Percentiles rank a stretch among this genome's conserved stretches.
Conservation (phyloP, 2,113 vertebrate species). For the Xenopus tropicalis region DNA sequence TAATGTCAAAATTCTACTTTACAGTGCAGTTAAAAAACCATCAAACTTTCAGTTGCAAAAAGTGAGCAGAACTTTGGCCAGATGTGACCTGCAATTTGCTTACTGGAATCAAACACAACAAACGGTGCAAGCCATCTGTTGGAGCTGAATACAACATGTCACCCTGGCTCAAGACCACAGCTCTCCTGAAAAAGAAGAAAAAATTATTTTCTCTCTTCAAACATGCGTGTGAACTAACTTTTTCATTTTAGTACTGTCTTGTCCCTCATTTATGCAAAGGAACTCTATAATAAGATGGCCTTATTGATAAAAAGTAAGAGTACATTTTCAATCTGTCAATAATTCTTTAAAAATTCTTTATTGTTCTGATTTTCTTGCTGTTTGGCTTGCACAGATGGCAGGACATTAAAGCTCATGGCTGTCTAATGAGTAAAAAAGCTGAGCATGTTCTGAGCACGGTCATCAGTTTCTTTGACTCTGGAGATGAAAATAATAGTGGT, state of each 20-base stretch:
- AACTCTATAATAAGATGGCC: conserved; percentile 50
- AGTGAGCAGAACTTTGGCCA: conserved; percentile 62
- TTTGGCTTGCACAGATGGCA: background rate
- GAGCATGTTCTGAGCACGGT: no score
- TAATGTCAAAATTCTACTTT: background rate
- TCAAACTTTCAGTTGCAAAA: conserved; percentile 64
- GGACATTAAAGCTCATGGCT: background rate
- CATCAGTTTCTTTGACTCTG: no score
- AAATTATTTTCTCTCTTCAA: conserved; percentile 54
- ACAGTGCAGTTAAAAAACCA: conserved; percentile 30
- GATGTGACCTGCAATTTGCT: conserved; percentile 75
- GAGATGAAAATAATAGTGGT: no score
- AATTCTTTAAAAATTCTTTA: conserved; percentile 19
- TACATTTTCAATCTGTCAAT: no score
- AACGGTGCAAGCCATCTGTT: conserved; percentile 76
- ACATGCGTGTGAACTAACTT: no score
- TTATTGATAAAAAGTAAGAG: background rate
- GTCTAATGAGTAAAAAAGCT: background rate
- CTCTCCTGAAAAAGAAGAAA: conserved; percentile 54
- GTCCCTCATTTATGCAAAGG: conserved; percentile 53
- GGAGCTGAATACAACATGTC: conserved; percentile 61
- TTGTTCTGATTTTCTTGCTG: no score
- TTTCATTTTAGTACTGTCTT: conserved; percentile 42
- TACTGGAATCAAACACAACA: conserved; percentile 62
- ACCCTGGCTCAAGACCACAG: conserved; percentile 57